Evolutionary conservation across 1,140 invertebrate genomes (phyloP), one percentile per base, ranked within the genome.

Genomic region (Hydropsyche tenuis): DNA sequence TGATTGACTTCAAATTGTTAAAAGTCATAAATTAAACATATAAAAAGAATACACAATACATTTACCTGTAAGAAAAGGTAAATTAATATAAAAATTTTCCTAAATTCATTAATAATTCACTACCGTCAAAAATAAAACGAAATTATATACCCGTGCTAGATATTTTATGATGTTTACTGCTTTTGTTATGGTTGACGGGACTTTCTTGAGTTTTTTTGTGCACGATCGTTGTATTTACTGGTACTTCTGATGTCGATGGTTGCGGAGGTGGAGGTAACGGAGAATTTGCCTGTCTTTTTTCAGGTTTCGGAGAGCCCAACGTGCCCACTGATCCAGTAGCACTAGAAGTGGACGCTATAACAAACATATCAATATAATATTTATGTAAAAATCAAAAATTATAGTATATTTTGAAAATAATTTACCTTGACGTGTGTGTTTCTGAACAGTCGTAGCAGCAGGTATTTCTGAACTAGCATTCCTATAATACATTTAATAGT

Each of bases 221-320:
- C 16, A 77, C n/a, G 60, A 76, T 78, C 2, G 71, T 1, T 7
- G 18, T 71, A 75, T 37, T 77, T n/a, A 71, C 68, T 74, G 43
- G 78, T 68, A 77, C 80, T 64, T 72, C 78, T 78, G 75, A 79
- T 62, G 81, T 78, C 64, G 81, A 85, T 78, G 73, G 80, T 75
- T 74, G 84, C 84, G 91, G 92, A 0, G 92, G 92, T 6, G 92
- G 91, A 11, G 93, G 92, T 37, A 94, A 80, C 0, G 93, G 93
- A 0, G 92, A 94, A 82, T 94, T 94, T 0, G 92, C 93, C 81
- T 93, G 92, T n/a, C 93, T 87, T 82, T 94, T 94, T 82, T 95
- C 93, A 0, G 92, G 92, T 80, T 94, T 94, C 0, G 93, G 93
- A 0, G 93, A 94, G 22, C 91, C 89, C 16, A 92, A 82, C 79